Conservation (phyloP, 1,140 invertebrate species). For the Stratiolaelaps scimitus region DNA sequence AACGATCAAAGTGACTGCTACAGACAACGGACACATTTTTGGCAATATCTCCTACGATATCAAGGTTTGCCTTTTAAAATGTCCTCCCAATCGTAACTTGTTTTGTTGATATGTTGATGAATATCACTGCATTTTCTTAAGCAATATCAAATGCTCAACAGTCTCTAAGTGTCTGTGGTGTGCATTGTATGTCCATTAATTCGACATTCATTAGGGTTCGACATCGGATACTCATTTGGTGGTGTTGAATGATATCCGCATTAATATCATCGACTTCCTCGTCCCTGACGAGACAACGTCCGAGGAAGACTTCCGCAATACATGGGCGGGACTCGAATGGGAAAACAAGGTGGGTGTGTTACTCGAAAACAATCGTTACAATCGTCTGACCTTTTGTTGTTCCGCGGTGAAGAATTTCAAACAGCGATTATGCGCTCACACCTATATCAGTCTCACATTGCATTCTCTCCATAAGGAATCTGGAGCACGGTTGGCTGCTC, state of each 20-base stretch:
- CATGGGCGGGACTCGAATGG: conserved; percentile 99
- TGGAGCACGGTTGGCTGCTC: no score
- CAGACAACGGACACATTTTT: conserved; percentile 98
- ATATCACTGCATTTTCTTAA: no score
- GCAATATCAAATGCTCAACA: no score
- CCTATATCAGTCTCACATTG: no score
- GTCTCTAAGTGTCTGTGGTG: no score
- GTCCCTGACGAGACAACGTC: conserved; percentile 84
- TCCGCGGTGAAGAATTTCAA: no score
- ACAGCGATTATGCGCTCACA: no score
- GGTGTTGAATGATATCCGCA: conserved; percentile 98
- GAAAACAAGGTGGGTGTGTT: conserved; percentile 73
- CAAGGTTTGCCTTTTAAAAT: neutral
- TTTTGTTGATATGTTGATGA: no score
- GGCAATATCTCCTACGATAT: conserved; percentile 62
- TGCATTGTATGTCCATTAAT: neutral
- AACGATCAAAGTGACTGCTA: conserved; percentile 85
- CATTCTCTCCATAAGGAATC: no score
- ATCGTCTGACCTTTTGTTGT: no score
- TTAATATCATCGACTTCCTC: conserved; percentile 99
- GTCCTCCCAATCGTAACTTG: neutral
- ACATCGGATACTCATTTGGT: conserved; percentile 64
- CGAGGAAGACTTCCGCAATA: conserved; percentile 87
- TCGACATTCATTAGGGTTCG: conserved; percentile 49
- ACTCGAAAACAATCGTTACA: conserved; percentile 27